Evolutionary conservation across 2,797 vertebrate species (phyloP).

Genomic region (Tragelaphus oryx): DNA sequence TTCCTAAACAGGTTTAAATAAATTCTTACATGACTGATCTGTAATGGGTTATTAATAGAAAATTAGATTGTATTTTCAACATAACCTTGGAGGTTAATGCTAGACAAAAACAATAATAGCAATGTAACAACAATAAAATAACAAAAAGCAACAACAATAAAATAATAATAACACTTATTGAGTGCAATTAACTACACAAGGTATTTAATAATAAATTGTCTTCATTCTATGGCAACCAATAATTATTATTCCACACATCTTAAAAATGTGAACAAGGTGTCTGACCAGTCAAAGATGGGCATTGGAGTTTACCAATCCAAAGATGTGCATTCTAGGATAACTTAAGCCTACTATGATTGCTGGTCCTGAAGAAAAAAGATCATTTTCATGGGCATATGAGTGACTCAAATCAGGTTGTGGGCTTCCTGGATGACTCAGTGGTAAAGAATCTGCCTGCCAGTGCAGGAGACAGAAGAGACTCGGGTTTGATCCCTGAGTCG

Average conservation of each 20-base stretch:
- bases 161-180: not conserved
- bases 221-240: not conserved
- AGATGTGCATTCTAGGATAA: not conserved
- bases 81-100: not conserved
- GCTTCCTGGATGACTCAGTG: not conserved
- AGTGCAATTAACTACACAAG: not conserved
- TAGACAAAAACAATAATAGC: constrained; percentile 11
- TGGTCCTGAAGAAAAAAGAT: not conserved
- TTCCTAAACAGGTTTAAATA: constrained; percentile 50
- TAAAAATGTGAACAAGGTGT: not conserved
- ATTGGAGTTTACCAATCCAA: not conserved
- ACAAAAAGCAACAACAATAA: not conserved
- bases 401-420: not conserved
- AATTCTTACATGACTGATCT: constrained; percentile 47
- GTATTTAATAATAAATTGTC: not conserved
- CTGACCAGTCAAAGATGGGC: not conserved
- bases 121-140: not conserved
- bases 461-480: not conserved
- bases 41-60: constrained; percentile 45
- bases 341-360: not conserved
- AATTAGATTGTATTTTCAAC: constrained; percentile 45
- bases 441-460: not conserved
- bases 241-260: not conserved
- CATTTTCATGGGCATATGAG: not conserved
- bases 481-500: not conserved